Evolutionary conservation across 2,797 vertebrate species (phyloP), one percentile per base, ranked within the genome.

Genomic region (Pterois miles): DNA sequence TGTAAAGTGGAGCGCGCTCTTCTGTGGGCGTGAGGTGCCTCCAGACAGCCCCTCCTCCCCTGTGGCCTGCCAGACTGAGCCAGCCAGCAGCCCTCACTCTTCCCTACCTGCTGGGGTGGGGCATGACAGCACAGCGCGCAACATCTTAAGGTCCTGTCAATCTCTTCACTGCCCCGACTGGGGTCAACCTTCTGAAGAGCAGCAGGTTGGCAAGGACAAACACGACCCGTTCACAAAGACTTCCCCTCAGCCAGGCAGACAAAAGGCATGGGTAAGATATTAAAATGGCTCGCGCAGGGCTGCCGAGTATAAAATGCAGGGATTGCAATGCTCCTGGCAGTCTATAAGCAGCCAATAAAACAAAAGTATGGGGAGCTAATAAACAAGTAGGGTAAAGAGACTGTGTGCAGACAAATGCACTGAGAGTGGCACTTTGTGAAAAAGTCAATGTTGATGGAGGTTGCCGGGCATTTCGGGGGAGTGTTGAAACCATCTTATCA

Each of bases 71-170:
- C 87, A 86, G 72, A 80, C 84, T 77, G 84, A 86, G 71, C 84
- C 88, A 92, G 86, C 89, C 89, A 92, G 87, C 81, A 91, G 85
- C 87, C 83, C 81, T 93, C 89, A 86, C 84, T 89, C 89, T 86
- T 88, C 75, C 78, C 85, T 88, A 89, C 93, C 91, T 92, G 89
- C 94, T 92, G 92, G 83, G 88, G 84, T 81, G 82, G 88, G 94
- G 86, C 89, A 86, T 86, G 86, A 91, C 91, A 90, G 89, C 88
- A 73, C 89, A 87, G 80, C 81, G 76, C 72, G 78, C 82, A 87
- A 93, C 89, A 93, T 93, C 92, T 91, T 93, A 91, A 93, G 93
- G 90, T 88, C 85, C 93, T 90, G 92, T 93, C 93, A 94, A 90
- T 94, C 93, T 90, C 82, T 78, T 60, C 84, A 68, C 86, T 83